These are phyloP conservation scores for Microctenopoma steveboyesi DNA, from an alignment of 2,797 vertebrate genomes.

Conservation along the genomic window DNA sequence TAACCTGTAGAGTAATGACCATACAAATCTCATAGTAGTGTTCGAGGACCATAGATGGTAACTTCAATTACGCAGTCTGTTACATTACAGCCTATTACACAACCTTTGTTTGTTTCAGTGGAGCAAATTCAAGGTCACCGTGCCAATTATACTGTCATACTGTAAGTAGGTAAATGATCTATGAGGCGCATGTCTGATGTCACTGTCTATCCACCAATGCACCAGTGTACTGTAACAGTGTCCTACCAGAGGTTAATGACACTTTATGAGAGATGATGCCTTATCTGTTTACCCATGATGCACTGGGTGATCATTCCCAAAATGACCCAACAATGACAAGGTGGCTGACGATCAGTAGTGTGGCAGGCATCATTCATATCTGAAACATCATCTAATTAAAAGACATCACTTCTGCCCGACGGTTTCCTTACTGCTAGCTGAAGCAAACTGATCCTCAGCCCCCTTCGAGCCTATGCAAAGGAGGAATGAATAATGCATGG, in stretches of 20 bases:
- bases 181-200: background rate
- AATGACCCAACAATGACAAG: constrained; percentile 60
- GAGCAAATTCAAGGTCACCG: constrained; percentile 15
- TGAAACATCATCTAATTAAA: constrained; percentile 81
- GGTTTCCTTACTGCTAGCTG: constrained; percentile 67
- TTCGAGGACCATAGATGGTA: background rate
- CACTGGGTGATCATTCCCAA: constrained; percentile 61
- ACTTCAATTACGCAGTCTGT: background rate
- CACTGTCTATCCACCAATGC: constrained; percentile 19
- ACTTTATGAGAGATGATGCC: constrained; percentile 60
- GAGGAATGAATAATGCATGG: constrained; percentile 80
- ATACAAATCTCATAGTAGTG: background rate
- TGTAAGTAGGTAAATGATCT: background rate
- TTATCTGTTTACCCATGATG: constrained; percentile 74
- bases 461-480: constrained; percentile 53
- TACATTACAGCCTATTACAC: background rate
- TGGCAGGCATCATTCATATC: constrained; percentile 76
- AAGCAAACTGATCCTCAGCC: constrained; percentile 73
- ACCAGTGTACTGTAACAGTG: constrained; percentile 26
- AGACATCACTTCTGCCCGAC: constrained; percentile 73
- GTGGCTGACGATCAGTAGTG: constrained; percentile 54
- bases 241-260: constrained; percentile 57
- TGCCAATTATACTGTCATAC: background rate
- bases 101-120: background rate
- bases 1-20: background rate